A percentile compares a stretch with the other conserved stretches of the same genome.
Evolutionary conservation across 2,113 vertebrate species (phyloP).

Genomic region (Colius striatus): DNA sequence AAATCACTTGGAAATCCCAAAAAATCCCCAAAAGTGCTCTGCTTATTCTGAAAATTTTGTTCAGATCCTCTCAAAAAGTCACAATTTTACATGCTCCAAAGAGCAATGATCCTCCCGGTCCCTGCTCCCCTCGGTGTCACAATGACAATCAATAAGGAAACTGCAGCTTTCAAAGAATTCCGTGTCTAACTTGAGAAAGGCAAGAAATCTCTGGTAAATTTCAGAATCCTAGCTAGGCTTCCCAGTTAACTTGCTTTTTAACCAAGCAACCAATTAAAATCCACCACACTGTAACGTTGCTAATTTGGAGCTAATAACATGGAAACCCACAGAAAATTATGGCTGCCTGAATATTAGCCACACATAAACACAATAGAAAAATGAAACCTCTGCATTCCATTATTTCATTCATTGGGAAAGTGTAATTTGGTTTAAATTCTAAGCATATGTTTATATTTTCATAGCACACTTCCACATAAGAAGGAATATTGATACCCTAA

Average conservation of each 20-base stretch:
- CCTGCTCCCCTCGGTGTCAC: background rate
- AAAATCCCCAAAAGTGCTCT: too few species aligned
- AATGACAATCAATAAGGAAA: background rate
- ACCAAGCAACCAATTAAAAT: background rate
- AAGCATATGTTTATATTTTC: background rate
- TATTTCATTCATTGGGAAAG: background rate
- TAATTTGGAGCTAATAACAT: background rate
- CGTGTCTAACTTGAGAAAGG: background rate
- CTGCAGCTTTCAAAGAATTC: background rate
- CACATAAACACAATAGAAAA: background rate
- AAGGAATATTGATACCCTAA: background rate
- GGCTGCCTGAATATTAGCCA: background rate
- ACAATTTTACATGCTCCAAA: background rate
- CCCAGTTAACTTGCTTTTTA: background rate
- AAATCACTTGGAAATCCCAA: background rate
- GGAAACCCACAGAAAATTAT: background rate
- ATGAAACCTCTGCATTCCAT: background rate
- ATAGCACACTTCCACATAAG: background rate
- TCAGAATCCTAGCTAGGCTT: background rate
- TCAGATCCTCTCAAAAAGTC: background rate
- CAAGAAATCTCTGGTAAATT: background rate
- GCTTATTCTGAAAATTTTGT: background rate
- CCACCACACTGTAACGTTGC: background rate
- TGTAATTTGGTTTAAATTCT: background rate
- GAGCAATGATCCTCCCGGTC: background rate